A percentile compares a stretch with the other conserved stretches of the same genome.
These are phyloP conservation scores for Gorsachius magnificus DNA, from an alignment of 2,797 vertebrate genomes.

Conservation along the genomic window DNA sequence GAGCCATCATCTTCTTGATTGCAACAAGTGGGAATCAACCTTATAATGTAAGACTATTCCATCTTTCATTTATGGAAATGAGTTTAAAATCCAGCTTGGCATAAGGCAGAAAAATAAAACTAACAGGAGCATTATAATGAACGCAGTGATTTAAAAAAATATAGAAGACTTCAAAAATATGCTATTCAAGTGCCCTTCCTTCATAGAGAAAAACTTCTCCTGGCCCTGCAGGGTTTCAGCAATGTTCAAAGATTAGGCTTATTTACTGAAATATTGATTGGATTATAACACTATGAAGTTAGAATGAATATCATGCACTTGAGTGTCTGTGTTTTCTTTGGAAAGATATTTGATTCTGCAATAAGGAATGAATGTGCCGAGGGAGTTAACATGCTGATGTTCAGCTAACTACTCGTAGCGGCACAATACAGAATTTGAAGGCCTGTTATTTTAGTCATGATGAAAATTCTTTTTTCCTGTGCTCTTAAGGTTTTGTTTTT, in stretches of 20 bases:
- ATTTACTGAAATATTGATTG: constrained; percentile 8
- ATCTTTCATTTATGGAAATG: not conserved
- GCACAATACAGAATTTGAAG: not conserved
- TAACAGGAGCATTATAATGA: not conserved
- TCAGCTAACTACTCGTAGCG: not conserved
- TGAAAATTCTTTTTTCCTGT: not conserved
- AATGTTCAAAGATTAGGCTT: not conserved
- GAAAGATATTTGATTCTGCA: not conserved
- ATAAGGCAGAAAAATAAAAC: not conserved
- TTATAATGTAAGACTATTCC: not conserved
- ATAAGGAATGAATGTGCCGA: not conserved
- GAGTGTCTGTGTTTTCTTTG: not conserved
- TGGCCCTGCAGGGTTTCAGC: not conserved
- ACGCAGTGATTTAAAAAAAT: not conserved
- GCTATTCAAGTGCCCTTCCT: not conserved
- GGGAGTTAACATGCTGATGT: not conserved
- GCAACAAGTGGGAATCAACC: not conserved
- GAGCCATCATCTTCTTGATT: not conserved
- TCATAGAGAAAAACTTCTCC: not conserved
- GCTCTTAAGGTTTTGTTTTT: constrained; percentile 12
- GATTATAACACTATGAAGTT: not conserved
- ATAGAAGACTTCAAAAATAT: not conserved
- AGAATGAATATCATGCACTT: not conserved
- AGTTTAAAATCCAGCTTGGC: not conserved
- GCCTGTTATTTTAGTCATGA: not conserved